phyloP scores from a whole-genome alignment of 2,888 invertebrate species.

The Trissoscelio sp. region DNA sequence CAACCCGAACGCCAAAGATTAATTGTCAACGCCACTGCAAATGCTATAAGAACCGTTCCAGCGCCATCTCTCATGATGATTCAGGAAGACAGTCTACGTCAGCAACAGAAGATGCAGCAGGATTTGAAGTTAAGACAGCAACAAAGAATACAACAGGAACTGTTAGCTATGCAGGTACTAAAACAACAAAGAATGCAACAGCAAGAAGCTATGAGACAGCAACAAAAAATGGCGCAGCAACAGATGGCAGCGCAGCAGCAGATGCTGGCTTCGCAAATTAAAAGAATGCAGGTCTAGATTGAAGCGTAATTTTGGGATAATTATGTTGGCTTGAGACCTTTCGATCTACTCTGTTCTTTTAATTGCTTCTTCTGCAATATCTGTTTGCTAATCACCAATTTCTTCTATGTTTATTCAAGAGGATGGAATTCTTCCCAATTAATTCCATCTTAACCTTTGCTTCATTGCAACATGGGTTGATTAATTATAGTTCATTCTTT shows the following conservation, averaged over 20 bases:
- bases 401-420: no score
- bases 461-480: not conserved
- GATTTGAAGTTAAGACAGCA: constrained; percentile 75
- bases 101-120: constrained; percentile 75
- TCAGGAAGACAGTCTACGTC: constrained; percentile 76
- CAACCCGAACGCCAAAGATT: constrained; percentile 85
- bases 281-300: constrained; percentile 75
- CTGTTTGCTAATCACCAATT: not conserved
- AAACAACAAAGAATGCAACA: constrained; percentile 80
- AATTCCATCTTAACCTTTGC: not conserved
- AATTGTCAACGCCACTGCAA: constrained; percentile 78
- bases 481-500: no score
- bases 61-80: constrained; percentile 71
- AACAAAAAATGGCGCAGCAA: constrained; percentile 74
- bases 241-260: constrained; percentile 70
- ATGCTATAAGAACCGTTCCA: constrained; percentile 70
- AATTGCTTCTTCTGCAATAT: constrained; percentile 7
- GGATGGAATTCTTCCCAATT: no score
- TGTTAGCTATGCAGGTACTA: constrained; percentile 77
- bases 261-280: constrained; percentile 74
- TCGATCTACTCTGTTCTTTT: constrained; percentile 33
- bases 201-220: constrained; percentile 78
- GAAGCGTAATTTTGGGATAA: constrained; percentile 28
- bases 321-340: constrained; percentile 8
- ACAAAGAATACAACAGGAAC: constrained; percentile 78